Base-by-base conservation (phyloP, 2,113 vertebrate genomes). In the Echinops telfairi region DNA sequence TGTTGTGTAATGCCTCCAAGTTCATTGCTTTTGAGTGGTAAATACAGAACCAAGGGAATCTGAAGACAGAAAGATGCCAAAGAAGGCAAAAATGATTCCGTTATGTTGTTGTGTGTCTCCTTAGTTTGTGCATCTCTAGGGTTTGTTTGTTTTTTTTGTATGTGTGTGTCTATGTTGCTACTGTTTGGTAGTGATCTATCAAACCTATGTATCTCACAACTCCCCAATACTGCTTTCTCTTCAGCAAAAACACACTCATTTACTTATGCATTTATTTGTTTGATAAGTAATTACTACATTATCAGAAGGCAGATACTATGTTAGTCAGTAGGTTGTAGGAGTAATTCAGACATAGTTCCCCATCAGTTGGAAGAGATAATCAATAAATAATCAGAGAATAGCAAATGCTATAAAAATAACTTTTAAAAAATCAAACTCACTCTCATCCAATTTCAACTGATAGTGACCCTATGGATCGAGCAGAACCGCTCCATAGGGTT, bases 201-300 rank as follows among this genome's bases (percentile, higher is more conserved):
- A 71, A 53, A 40, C 10, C 36, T 40, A 53, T 64, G 4, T 47
- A 33, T 57, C 43, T 95, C 43, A 31, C 19, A 3, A 64, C 38
- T 88, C 20, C 47, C 64, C 43, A 79, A 1, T 23, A 22, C 23
- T 12, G 62, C 16, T 90, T 77, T 38, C 47, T 83, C 77, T 75
- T 78, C 43, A 10, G 70, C 4, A 20, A 38, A 77, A 73, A 6
- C 33, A 2, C n/a, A 5, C 76, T 3, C 8, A 3, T 83, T 53
- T 17, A n/a, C 29, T 66, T 47, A 62, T n/a, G 86, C 62, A 27
- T 78, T 88, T 84, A 31, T n/a, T 92, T n/a, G 86, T 82, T 82
- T 58, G 47, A 40, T n/a, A 47, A 81, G 60, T 15, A 70, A 17
- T 38, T 25, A 20, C 64, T 38, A 5, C 19, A 6, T 66, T 38